These are phyloP conservation scores for Drosophila prostipennis DNA, from an alignment of 2,888 invertebrate species.

Conservation along the genomic window DNA sequence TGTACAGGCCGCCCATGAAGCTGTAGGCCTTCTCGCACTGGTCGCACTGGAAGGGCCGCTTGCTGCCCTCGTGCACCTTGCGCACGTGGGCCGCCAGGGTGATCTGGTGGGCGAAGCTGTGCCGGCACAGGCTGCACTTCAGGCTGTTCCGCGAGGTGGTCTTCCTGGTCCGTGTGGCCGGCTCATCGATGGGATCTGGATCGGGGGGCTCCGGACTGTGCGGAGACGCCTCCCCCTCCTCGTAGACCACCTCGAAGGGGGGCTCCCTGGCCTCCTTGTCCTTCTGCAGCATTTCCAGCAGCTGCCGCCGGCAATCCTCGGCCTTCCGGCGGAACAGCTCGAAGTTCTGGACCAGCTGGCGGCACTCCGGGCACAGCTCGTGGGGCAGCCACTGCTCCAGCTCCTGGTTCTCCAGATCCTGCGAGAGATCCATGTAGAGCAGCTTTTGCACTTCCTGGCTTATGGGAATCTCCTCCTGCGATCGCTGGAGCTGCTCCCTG, in stretches of 20 bases:
- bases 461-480: conserved; percentile 13
- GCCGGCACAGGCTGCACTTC: conserved; percentile 73
- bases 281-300: conserved; percentile 51
- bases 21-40: conserved; percentile 81
- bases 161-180: background rate
- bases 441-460: conserved; percentile 52
- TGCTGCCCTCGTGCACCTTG: conserved; percentile 79
- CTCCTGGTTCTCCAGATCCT: conserved; percentile 1
- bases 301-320: conserved; percentile 50
- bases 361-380: conserved; percentile 63
- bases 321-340: conserved; percentile 65
- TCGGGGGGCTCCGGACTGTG: conserved; percentile 49
- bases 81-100: conserved; percentile 77
- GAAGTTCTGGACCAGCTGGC: conserved; percentile 56
- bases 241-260: conserved; percentile 63
- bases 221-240: conserved; percentile 33
- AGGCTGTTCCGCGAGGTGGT: conserved; percentile 61
- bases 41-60: conserved; percentile 78
- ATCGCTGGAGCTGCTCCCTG: background rate
- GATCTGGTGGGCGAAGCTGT: conserved; percentile 75
- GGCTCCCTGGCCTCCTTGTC: conserved; percentile 13
- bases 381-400: conserved; percentile 50
- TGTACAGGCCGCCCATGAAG: conserved; percentile 80
- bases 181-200: conserved; percentile 70
- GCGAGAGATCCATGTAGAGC: conserved; percentile 47